A percentile compares a stretch with the other conserved stretches of the same genome.
These are phyloP conservation scores for Callionymus lyra DNA, from an alignment of 2,113 vertebrate genomes.

Conservation along the genomic window DNA sequence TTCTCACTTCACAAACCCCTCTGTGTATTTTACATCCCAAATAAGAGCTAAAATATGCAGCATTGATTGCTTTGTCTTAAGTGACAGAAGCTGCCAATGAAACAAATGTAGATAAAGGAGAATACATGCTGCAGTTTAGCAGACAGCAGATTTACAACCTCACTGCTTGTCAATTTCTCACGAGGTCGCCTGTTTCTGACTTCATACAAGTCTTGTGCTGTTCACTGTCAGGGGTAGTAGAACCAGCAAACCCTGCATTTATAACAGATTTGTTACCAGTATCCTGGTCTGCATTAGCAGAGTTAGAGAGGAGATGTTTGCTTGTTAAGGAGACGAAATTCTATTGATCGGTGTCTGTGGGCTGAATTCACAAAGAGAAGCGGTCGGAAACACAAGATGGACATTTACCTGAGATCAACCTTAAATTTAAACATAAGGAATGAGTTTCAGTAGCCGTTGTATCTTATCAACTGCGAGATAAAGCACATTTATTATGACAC, in stretches of 20 bases:
- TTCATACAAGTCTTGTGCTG: too few species aligned
- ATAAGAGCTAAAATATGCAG: constrained; percentile 33
- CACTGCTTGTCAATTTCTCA: too few species aligned
- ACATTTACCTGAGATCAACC: too few species aligned
- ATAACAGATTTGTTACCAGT: constrained; percentile 61
- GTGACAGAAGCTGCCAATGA: constrained; percentile 22
- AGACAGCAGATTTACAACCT: constrained; percentile 30
- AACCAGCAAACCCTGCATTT: too few species aligned
- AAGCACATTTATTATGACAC: too few species aligned
- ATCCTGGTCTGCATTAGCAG: constrained; percentile 64
- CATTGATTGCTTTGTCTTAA: constrained; percentile 46
- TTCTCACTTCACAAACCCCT: constrained; percentile 31
- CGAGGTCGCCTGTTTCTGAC: too few species aligned
- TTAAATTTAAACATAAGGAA: too few species aligned
- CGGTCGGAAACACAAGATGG: constrained; percentile 8
- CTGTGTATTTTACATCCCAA: constrained; percentile 24
- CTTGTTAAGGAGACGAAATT: constrained; percentile 53
- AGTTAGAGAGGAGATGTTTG: constrained; percentile 52
- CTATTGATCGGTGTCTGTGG: constrained; percentile 53
- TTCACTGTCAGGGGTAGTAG: too few species aligned
- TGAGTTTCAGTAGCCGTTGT: too few species aligned
- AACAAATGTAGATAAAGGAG: constrained; percentile 28
- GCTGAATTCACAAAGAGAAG: constrained; percentile 53
- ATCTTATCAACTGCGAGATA: too few species aligned
- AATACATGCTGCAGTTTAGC: constrained; percentile 17